Conservation (phyloP, 2,797 vertebrate species). For the Phylloscopus collybita region DNA sequence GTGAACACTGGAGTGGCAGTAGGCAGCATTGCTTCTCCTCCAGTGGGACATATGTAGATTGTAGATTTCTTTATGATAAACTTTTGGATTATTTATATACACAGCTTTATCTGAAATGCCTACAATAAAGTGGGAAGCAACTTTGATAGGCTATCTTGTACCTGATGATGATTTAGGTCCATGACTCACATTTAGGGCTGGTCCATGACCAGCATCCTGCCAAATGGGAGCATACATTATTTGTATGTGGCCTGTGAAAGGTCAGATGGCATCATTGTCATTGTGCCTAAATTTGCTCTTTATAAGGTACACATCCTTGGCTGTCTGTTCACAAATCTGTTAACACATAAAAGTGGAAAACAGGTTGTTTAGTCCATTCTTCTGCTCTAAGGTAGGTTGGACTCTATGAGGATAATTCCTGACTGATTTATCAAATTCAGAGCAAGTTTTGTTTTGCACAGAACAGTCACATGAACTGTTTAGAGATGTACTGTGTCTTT, state of each 20-base stretch:
- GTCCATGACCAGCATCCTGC: background rate
- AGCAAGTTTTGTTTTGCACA: background rate
- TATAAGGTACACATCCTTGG: background rate
- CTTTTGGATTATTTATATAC: background rate
- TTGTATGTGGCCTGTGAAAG: background rate
- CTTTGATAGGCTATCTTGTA: background rate
- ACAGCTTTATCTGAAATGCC: background rate
- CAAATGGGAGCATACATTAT: background rate
- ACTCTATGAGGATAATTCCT: background rate
- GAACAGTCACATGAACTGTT: background rate
- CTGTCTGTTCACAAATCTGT: background rate
- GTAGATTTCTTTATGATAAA: background rate
- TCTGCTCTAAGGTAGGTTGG: background rate
- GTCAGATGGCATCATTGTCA: background rate
- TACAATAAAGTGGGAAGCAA: background rate
- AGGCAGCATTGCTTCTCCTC: background rate
- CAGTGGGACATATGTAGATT: background rate
- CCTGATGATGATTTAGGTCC: background rate
- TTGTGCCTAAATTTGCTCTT: background rate
- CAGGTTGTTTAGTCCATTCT: background rate
- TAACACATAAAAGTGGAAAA: background rate
- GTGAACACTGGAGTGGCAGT: background rate
- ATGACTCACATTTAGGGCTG: background rate
- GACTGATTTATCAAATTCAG: background rate
- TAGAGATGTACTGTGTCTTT: background rate